Conservation (phyloP, 1,140 invertebrate genomes). For the Penaeus chinensis region DNA sequence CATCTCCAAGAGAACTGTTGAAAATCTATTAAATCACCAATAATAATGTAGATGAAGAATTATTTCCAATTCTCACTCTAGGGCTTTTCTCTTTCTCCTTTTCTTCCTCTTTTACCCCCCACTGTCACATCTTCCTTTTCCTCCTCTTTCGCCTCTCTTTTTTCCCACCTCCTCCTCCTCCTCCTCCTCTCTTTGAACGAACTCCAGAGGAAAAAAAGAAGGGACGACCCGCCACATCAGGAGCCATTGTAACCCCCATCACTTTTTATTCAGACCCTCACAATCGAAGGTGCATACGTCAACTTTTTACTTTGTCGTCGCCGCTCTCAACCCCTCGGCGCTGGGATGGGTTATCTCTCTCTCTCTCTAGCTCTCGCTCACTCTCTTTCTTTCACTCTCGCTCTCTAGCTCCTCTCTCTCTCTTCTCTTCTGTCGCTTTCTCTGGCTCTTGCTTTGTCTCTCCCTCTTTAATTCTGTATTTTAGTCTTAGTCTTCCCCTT, state of each 20-base stretch:
- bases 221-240: slow-evolving; percentile 28
- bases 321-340: slow-evolving; percentile 15
- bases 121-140: too few species aligned
- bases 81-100: too few species aligned
- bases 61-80: too few species aligned
- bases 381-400: not conserved
- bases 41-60: too few species aligned
- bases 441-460: not conserved
- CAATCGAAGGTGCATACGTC: slow-evolving; percentile 41
- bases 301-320: slow-evolving; percentile 39
- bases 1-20: too few species aligned
- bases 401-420: not conserved
- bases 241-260: slow-evolving; percentile 31
- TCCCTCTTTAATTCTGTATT: not conserved
- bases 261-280: slow-evolving; percentile 35
- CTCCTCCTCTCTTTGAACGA: slow-evolving; percentile 27
- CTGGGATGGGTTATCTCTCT: slow-evolving; percentile 4
- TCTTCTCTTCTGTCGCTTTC: not conserved
- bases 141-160: not conserved
- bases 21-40: too few species aligned
- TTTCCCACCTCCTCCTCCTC: not conserved
- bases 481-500: not conserved
- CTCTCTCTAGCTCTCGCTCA: not conserved
- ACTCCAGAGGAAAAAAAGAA: slow-evolving; percentile 21
- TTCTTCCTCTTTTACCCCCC: too few species aligned